phyloP scores from a whole-genome alignment of 2,797 vertebrate species.

The Smutsia temminckii region DNA sequence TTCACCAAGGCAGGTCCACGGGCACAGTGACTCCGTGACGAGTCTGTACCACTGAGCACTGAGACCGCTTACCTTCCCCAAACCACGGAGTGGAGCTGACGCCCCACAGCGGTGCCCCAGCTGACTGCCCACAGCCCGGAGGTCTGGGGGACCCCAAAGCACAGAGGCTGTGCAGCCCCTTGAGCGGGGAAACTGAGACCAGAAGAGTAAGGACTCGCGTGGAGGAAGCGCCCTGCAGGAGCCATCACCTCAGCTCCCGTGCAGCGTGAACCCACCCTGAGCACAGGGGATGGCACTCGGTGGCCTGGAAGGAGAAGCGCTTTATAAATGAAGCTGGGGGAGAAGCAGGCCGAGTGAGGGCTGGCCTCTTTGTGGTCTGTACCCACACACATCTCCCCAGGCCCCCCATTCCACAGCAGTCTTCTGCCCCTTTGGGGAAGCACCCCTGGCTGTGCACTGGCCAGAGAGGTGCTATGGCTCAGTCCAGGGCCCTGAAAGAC shows the following conservation, averaged over 20 bases:
- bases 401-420: neutral
- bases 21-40: fast-evolving
- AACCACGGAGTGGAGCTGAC: fast-evolving
- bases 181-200: neutral
- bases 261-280: neutral
- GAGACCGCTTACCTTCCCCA: neutral
- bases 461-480: neutral
- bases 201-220: neutral
- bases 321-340: neutral
- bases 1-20: fast-evolving
- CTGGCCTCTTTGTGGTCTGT: fast-evolving
- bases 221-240: too few species aligned
- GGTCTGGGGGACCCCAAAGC: neutral
- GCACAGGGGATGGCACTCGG: neutral
- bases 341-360: neutral
- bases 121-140: neutral
- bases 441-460: fast-evolving
- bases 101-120: too few species aligned
- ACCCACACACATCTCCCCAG: neutral
- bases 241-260: too few species aligned
- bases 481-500: neutral
- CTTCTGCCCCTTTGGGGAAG: neutral
- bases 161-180: fast-evolving
- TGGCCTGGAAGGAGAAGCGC: fast-evolving
- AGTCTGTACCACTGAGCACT: fast-evolving